Percentiles rank a stretch among this genome's conserved stretches.
These are phyloP conservation scores for Euzetes globulus DNA, from an alignment of 2,888 invertebrate genomes.

Conservation along the genomic window DNA sequence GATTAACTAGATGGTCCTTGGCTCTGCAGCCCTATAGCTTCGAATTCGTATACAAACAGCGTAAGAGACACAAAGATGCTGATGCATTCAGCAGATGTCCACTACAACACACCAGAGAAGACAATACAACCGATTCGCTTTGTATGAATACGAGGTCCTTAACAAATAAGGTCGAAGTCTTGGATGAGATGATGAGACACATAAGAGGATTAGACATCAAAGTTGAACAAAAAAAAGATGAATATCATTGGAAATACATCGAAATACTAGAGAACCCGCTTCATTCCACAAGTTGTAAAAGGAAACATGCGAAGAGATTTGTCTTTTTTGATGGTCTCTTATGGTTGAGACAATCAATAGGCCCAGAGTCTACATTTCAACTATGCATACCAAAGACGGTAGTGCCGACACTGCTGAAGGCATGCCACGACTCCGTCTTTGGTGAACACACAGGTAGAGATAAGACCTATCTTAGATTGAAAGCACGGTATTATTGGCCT, in stretches of 20 bases:
- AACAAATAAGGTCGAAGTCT: too few relatives aligned
- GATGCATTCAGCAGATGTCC: background rate
- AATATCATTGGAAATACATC: too few relatives aligned
- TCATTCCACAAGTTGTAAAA: too few relatives aligned
- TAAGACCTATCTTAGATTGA: background rate
- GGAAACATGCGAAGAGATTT: too few relatives aligned
- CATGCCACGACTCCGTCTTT: background rate
- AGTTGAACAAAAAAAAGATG: too few relatives aligned
- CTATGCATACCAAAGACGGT: background rate
- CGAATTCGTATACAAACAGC: background rate
- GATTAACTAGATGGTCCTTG: background rate
- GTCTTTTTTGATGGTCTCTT: too few relatives aligned
- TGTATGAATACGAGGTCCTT: background rate
- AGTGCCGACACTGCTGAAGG: background rate
- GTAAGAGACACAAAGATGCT: background rate
- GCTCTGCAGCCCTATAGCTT: background rate
- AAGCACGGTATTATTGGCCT: background rate
- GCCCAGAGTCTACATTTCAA: background rate
- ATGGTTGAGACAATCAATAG: too few relatives aligned
- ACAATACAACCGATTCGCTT: background rate
- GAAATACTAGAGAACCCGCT: too few relatives aligned
- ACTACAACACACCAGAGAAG: background rate
- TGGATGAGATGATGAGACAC: too few relatives aligned
- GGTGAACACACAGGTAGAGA: background rate
- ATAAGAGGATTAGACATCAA: too few relatives aligned